Evolutionary conservation across 2,888 invertebrate species (phyloP), one percentile per base, ranked within the genome.

Genomic region (Stenichneumon culpator): DNA sequence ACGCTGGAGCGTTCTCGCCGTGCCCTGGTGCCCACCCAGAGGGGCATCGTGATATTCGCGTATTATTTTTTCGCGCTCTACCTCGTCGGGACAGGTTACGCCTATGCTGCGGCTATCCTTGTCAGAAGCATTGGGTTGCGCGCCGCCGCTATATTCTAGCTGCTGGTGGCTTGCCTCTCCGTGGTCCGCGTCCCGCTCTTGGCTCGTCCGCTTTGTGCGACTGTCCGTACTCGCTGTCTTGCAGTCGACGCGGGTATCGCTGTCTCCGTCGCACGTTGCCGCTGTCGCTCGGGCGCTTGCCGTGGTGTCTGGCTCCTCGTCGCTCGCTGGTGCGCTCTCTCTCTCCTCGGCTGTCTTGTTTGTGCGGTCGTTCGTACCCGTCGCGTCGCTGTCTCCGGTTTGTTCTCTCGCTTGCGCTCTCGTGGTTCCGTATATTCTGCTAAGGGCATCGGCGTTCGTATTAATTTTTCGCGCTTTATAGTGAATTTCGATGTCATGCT

Each of bases 21-120:
- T 67, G 6, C 75, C 54, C 2, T 54, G 74, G 36, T 87, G 86
- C 39, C 83, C 86, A n/a, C 79, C 83, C 16, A 82, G 28, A 3
- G 78, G 68, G 9, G 47, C 60, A 19, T 75, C 74, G 54, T 87
- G 84, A 54, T 79, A 74, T 54, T 86, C 83, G 60, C 70, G 6
- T 0, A 86, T 32, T 65, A 82, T 83, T 44, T 28, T 63, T 2
- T 3, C 32, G 2, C 63, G 16, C 3, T 63, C 65, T 7, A 25
- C 9, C 25, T 47, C 60, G 32, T 47, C 50, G 5, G 74, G 74
- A n/a, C 73, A 60, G 19, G 25, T 11, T 74, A 16, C n/a, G 39
- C 32, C 32, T 32, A 32, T 32, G 5, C 32, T 32, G 32, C 32
- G 5, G 32, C 6, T 32, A 7, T 54, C 54, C 22, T 54, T 9